phyloP scores from a whole-genome alignment of 1,140 invertebrate species.

The Solenopsis fugax region DNA sequence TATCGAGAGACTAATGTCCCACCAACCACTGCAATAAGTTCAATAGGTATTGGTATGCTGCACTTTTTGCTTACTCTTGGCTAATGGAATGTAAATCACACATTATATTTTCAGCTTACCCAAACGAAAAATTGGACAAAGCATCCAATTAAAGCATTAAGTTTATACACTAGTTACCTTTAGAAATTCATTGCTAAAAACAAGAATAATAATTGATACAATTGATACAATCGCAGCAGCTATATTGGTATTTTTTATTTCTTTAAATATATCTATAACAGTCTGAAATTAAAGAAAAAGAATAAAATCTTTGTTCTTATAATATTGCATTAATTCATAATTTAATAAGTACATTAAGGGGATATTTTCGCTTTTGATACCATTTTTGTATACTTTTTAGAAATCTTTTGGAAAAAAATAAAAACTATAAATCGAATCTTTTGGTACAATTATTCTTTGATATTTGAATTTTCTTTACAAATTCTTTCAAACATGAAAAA shows the following conservation, averaged over 20 bases:
- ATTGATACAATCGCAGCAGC: conserved; percentile 90
- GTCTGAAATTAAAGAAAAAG: conserved; percentile 87
- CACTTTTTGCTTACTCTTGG: conserved; percentile 91
- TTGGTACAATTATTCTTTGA: too few relatives aligned
- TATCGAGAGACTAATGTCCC: conserved; percentile 92
- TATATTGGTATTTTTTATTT: conserved; percentile 89
- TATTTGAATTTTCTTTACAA: too few relatives aligned
- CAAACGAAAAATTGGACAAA: neutral
- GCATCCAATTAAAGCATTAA: conserved; percentile 39
- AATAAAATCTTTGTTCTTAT: neutral
- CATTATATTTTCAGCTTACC: conserved; percentile 21
- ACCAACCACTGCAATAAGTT: conserved; percentile 93
- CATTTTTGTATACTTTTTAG: too few relatives aligned
- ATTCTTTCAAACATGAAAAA: too few relatives aligned
- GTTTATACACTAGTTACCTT: conserved; percentile 87
- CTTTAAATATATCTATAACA: conserved; percentile 88
- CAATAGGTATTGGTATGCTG: conserved; percentile 94
- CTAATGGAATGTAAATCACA: conserved; percentile 84
- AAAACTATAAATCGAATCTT: too few relatives aligned
- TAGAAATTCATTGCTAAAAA: conserved; percentile 92
- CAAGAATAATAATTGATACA: conserved; percentile 90
- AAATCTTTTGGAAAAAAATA: too few relatives aligned
- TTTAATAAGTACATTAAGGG: neutral
- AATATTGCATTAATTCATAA: neutral
- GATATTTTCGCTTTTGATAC: too few relatives aligned